Evolutionary conservation across 2,888 invertebrate species (phyloP).

Genomic region (Drosophila mettleri): DNA sequence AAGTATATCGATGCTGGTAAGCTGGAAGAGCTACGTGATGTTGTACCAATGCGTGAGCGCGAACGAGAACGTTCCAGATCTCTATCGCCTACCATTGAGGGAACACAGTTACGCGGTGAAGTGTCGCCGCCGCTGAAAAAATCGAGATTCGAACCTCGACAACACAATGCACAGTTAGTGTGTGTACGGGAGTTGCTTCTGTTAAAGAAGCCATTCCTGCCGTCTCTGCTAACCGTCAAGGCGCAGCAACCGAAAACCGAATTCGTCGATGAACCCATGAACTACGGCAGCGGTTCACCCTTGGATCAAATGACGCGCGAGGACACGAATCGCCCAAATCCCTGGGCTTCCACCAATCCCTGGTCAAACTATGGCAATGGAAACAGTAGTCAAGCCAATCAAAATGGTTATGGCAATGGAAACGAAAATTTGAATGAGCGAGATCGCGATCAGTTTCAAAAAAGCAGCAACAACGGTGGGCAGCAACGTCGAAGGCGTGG

Average conservation of each 20-base stretch:
- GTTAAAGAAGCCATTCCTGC: conserved; percentile 81
- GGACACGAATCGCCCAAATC: conserved; percentile 66
- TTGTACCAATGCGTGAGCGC: conserved; percentile 89
- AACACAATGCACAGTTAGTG: conserved; percentile 84
- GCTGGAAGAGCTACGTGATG: conserved; percentile 92
- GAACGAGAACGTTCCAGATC: conserved; percentile 86
- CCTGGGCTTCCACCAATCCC: conserved; percentile 65
- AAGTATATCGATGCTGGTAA: conserved; percentile 92
- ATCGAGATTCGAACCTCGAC: conserved; percentile 82
- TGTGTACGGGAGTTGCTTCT: conserved; percentile 80
- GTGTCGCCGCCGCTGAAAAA: conserved; percentile 82
- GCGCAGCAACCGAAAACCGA: conserved; percentile 75
- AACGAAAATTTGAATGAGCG: conserved; percentile 60
- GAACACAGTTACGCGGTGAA: conserved; percentile 58
- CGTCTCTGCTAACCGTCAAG: conserved; percentile 80
- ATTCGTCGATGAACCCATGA: conserved; percentile 55
- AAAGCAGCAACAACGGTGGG: conserved; percentile 48
- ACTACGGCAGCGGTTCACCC: conserved; percentile 50
- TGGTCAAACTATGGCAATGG: conserved; percentile 69
- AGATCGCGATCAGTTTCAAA: conserved; percentile 63
- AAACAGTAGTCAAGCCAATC: conserved; percentile 37
- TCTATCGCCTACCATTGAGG: conserved; percentile 77
- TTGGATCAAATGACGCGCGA: conserved; percentile 59
- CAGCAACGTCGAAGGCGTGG: conserved; percentile 68
- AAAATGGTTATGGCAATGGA: conserved; percentile 62